Evolutionary conservation across 2,888 invertebrate species (phyloP), one percentile per base, ranked within the genome.

Genomic region (Nomada flava): DNA sequence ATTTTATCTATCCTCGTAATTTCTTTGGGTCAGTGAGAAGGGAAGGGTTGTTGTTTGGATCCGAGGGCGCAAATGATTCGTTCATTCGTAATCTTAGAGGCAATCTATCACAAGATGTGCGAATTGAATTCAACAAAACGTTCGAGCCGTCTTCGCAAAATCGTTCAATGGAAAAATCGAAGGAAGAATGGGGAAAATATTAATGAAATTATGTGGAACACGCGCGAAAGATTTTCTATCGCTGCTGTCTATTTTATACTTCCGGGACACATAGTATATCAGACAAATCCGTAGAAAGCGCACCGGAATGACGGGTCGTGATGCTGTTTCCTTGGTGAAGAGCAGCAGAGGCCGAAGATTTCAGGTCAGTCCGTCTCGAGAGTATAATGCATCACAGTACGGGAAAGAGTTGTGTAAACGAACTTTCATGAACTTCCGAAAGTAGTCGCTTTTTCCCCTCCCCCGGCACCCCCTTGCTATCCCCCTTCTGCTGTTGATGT

Each of bases 291-390:
- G 84, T 86, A 87, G 87, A 87, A 87, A 86, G 86, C 79, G 79
- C 75, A 81, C 70, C 84, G 86, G 87, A 87, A 87, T 87, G 87
- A 87, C 86, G 88, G 83, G 82, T 84, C 81, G 84, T 55, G 68
- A 76, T 79, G 83, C 85, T 84, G 75, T 77, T 87, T 80, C 72
- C 15, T 82, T 81, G 82, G 85, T 87, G 83, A 83, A 86, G 86
- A 85, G 87, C 86, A 82, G 86, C 82, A 87, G 90, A 91, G 90
- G 89, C 89, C 90, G 90, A 91, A 91, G 90, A 92, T 92, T 91
- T 88, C 90, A 90, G 91, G 91, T 89, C 90, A 91, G 89, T 83
- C 89, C 90, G 91, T 91, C 91, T 92, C 92, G 89, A 92, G 92
- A 91, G 91, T 90, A 87, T 91, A 91, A 91, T 91, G 91, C 91